phyloP scores from a whole-genome alignment of 2,888 invertebrate species.

The Tricholauxania praeusta region DNA sequence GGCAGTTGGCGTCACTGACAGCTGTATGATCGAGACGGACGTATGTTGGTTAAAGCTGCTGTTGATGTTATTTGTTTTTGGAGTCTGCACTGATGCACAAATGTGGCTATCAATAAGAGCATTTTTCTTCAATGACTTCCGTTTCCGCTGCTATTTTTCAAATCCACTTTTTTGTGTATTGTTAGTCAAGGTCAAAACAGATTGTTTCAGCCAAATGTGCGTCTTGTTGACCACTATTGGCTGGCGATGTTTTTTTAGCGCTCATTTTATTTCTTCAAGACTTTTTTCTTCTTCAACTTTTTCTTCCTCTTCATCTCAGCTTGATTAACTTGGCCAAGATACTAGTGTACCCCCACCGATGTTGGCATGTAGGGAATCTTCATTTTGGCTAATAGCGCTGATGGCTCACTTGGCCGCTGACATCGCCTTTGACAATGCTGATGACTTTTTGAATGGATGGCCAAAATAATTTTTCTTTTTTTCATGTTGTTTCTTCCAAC shows the following conservation, averaged over 20 bases:
- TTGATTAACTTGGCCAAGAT: conserved; percentile 14
- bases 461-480: conserved; percentile 42
- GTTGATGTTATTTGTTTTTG: conserved; percentile 39
- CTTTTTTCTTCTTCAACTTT: not conserved
- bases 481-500: conserved; percentile 24
- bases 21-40: conserved; percentile 68
- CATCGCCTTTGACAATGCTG: conserved; percentile 40
- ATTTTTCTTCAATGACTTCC: conserved; percentile 13
- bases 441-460: conserved; percentile 54
- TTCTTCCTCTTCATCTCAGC: not conserved
- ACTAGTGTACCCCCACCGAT: not conserved
- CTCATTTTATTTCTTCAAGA: not conserved
- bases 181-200: not conserved
- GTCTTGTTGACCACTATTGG: conserved; percentile 16
- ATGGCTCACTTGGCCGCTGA: conserved; percentile 36
- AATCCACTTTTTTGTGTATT: not conserved
- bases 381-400: conserved; percentile 24
- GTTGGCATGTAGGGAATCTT: not conserved
- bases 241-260: not conserved
- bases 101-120: conserved; percentile 34
- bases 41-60: conserved; percentile 44
- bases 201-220: not conserved
- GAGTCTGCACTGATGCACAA: conserved; percentile 14
- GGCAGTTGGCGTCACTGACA: conserved; percentile 49
- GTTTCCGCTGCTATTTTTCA: conserved; percentile 15